Percentiles rank a stretch among this genome's conserved stretches.
Evolutionary conservation across 2,113 vertebrate genomes (phyloP).

Genomic region (Euleptes europaea): DNA sequence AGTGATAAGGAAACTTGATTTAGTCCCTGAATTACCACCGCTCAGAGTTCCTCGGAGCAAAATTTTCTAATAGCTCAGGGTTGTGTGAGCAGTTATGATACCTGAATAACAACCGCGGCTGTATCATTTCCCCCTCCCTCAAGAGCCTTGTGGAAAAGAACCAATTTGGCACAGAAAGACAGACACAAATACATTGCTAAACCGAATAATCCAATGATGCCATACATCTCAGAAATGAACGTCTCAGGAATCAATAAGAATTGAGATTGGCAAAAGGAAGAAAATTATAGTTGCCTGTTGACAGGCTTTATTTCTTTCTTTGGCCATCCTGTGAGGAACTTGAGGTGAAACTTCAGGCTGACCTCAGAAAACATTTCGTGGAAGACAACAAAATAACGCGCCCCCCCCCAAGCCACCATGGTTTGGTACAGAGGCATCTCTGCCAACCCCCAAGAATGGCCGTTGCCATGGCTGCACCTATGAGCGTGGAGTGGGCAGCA

Average conservation of each 20-base stretch:
- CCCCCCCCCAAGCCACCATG: too few relatives aligned
- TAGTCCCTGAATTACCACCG: slow-evolving; percentile 59
- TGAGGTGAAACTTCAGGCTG: not conserved
- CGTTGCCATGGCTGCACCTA: not conserved
- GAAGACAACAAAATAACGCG: not conserved
- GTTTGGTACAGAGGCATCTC: not conserved
- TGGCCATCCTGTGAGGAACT: not conserved
- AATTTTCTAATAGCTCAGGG: slow-evolving; percentile 46
- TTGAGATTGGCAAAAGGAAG: slow-evolving; percentile 73
- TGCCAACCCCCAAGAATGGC: not conserved
- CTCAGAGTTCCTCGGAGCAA: slow-evolving; percentile 51
- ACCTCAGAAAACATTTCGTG: not conserved
- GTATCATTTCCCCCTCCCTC: slow-evolving; percentile 22
- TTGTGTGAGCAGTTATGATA: slow-evolving; percentile 43
- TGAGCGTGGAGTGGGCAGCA: not conserved
- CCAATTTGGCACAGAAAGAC: slow-evolving; percentile 66
- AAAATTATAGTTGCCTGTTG: slow-evolving; percentile 60
- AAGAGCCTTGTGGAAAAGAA: slow-evolving; percentile 47
- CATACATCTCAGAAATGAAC: slow-evolving; percentile 72
- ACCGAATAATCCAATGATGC: slow-evolving; percentile 66
- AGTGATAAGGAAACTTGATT: slow-evolving; percentile 53
- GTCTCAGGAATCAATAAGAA: slow-evolving; percentile 75
- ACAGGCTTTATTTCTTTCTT: slow-evolving; percentile 10
- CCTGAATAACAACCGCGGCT: slow-evolving; percentile 47
- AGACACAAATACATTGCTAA: slow-evolving; percentile 73